Conservation (phyloP, 2,113 vertebrate species). For the Gadus chalcogrammus region DNA sequence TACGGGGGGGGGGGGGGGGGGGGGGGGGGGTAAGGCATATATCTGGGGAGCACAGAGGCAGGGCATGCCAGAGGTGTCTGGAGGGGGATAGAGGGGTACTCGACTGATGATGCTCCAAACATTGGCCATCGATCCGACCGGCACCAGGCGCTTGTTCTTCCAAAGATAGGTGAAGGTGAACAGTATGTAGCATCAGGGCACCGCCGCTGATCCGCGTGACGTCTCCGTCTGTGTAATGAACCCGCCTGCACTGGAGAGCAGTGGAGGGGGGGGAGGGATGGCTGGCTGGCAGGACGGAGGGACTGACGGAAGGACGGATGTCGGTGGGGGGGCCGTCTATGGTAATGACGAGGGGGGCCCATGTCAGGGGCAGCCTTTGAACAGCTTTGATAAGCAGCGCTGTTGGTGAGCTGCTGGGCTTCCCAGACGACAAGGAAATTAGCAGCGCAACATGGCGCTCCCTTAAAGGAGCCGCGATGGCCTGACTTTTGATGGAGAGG, state of each 20-base stretch:
- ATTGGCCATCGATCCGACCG: constrained; percentile 61
- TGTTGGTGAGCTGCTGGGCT: constrained; percentile 30
- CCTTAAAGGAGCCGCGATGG: constrained; percentile 18
- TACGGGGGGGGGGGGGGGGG: no score
- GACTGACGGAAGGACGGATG: no score
- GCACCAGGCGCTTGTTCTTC: constrained; percentile 43
- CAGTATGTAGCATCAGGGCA: constrained; percentile 57
- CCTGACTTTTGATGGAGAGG: constrained; percentile 34
- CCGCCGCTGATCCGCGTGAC: constrained; percentile 64
- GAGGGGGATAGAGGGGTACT: constrained; percentile 64
- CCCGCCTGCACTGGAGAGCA: constrained; percentile 51
- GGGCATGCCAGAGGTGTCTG: constrained; percentile 55
- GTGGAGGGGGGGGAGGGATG: constrained; percentile 3
- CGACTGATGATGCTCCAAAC: constrained; percentile 67
- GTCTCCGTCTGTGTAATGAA: constrained; percentile 70
- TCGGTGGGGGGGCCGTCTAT: constrained; percentile 48
- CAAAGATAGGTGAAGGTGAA: constrained; percentile 60
- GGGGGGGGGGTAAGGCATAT: constrained; percentile 45
- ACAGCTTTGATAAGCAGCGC: constrained; percentile 43
- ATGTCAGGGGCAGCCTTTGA: constrained; percentile 45
- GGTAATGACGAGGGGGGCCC: constrained; percentile 55
- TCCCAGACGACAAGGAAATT: constrained; percentile 26
- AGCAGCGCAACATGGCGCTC: constrained; percentile 20
- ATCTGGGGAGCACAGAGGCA: constrained; percentile 37
- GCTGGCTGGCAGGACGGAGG: no score